These are phyloP conservation scores for Eupeodes luniger DNA, from an alignment of 2,888 invertebrate species.

Conservation along the genomic window DNA sequence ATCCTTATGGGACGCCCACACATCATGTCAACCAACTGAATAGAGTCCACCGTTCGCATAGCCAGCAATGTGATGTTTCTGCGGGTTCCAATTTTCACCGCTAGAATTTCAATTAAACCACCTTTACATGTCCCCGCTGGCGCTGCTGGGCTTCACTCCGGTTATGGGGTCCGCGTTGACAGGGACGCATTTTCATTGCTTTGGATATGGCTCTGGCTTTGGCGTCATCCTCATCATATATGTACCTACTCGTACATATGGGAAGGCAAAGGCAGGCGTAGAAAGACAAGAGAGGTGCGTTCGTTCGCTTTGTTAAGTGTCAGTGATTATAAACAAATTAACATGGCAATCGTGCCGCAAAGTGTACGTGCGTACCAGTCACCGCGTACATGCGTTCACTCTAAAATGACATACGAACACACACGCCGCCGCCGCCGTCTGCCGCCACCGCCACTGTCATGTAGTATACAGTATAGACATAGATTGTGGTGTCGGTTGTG, in stretches of 20 bases:
- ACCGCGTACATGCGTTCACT: constrained; percentile 46
- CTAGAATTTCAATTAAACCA: constrained; percentile 73
- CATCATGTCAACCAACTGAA: constrained; percentile 34
- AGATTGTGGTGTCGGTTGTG: not conserved
- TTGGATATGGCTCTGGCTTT: not conserved
- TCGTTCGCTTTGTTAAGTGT: constrained; percentile 72
- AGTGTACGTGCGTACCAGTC: constrained; percentile 62
- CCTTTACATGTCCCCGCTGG: constrained; percentile 28
- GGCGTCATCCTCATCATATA: constrained; percentile 10
- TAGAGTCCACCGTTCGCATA: constrained; percentile 21
- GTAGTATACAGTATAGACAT: not conserved
- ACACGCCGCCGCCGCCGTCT: not conserved
- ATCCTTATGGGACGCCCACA: not conserved
- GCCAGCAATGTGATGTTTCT: constrained; percentile 16
- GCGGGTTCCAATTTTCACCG: constrained; percentile 56
- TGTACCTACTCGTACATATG: too few species aligned
- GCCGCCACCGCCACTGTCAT: too few species aligned
- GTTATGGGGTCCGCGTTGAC: constrained; percentile 26
- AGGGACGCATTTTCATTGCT: constrained; percentile 13
- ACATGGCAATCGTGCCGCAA: constrained; percentile 70
- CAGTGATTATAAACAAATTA: constrained; percentile 76
- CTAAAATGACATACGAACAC: constrained; percentile 41
- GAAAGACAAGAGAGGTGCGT: constrained; percentile 31
- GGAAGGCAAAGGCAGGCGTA: not conserved
- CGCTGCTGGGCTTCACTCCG: not conserved